Conservation (phyloP, 2,113 vertebrate species). For the Cacatua alba region DNA sequence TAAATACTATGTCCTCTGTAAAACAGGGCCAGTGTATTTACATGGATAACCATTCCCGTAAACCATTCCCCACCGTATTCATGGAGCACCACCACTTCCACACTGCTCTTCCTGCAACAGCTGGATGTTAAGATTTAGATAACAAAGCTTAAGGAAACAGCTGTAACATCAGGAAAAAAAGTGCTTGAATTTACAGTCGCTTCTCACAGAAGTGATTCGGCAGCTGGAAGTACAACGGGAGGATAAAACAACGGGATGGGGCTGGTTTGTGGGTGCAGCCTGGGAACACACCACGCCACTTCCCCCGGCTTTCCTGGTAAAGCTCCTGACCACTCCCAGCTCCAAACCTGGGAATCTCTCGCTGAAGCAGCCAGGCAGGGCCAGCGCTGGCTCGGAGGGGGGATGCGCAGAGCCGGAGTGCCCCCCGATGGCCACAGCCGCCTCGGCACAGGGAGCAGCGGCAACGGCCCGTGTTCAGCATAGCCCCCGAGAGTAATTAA, state of each 20-base stretch:
- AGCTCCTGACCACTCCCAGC: neutral
- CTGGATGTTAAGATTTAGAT: neutral
- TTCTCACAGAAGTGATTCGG: neutral
- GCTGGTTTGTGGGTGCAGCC: accelerated
- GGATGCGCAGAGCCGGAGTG: conserved; percentile 77
- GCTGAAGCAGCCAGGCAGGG: neutral
- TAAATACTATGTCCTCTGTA: neutral
- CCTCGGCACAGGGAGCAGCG: neutral
- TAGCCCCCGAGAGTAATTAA: neutral
- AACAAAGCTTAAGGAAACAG: neutral
- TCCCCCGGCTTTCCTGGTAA: neutral
- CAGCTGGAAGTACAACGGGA: accelerated
- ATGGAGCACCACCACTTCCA: neutral
- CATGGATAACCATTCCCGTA: neutral
- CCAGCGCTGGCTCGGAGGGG: neutral
- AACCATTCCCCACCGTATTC: neutral
- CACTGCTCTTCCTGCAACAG: neutral
- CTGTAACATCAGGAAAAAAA: neutral
- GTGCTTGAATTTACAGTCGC: neutral
- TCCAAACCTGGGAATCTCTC: too few species aligned
- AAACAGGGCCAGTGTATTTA: too few species aligned
- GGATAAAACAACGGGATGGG: accelerated
- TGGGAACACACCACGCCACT: accelerated
- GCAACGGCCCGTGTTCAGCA: neutral
- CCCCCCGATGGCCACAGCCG: conserved; percentile 83